phyloP scores from a whole-genome alignment of 2,797 vertebrate genomes.

The Hylomyscus alleni region DNA sequence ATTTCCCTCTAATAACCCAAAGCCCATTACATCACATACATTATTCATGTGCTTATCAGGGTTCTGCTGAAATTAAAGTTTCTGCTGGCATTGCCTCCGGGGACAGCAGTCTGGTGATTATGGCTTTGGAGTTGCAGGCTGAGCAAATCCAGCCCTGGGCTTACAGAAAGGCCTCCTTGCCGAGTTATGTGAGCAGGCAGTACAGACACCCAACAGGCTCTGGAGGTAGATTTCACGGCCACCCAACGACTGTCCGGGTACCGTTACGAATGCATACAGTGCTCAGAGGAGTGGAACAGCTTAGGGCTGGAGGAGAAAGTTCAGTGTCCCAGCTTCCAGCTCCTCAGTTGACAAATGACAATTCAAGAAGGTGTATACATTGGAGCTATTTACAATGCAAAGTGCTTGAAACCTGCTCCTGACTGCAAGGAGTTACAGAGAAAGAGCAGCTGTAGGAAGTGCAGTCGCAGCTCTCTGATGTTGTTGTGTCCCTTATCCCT shows the following conservation, averaged over 20 bases:
- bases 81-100: neutral
- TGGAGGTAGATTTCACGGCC: neutral
- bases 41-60: slow-evolving; percentile 26
- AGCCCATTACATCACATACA: neutral
- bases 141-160: neutral
- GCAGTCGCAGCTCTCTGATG: rapidly evolving
- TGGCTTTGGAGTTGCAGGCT: neutral
- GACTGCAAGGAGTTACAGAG: neutral
- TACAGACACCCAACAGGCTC: neutral
- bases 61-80: slow-evolving; percentile 31
- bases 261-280: neutral
- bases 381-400: neutral
- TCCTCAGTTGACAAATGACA: neutral
- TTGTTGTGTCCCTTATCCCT: neutral
- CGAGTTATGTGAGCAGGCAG: neutral
- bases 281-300: neutral
- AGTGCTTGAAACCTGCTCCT: neutral
- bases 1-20: neutral
- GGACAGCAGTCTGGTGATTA: neutral
- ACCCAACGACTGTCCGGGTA: neutral
- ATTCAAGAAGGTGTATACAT: rapidly evolving
- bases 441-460: too few species aligned
- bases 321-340: neutral
- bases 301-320: neutral
- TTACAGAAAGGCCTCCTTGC: neutral